phyloP scores from a whole-genome alignment of 2,113 vertebrate species.

The Eretmochelys imbricata region DNA sequence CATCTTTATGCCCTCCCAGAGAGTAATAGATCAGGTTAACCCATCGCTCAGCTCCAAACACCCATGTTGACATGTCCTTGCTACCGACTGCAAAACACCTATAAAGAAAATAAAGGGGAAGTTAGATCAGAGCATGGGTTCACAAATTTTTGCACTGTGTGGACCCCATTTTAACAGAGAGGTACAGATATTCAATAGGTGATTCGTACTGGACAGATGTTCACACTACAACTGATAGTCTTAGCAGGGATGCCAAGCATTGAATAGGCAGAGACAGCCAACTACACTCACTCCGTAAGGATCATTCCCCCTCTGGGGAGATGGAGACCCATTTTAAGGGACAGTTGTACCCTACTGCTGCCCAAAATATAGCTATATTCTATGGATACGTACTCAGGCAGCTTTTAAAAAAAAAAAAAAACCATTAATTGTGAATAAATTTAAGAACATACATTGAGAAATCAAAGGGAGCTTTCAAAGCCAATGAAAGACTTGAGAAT shows the following conservation, averaged over 20 bases:
- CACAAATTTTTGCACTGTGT: not conserved
- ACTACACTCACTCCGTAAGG: accelerated
- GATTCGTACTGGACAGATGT: not conserved
- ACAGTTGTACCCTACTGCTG: accelerated
- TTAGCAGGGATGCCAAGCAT: not conserved
- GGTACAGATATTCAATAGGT: not conserved
- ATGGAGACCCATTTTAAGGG: not conserved
- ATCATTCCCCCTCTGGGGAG: not conserved
- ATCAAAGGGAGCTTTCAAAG: not conserved
- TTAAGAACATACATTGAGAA: not conserved
- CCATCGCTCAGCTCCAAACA: constrained; percentile 97
- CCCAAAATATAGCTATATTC: accelerated
- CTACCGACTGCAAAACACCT: constrained; percentile 97
- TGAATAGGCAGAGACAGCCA: not conserved
- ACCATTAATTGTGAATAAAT: not conserved
- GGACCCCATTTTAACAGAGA: not conserved
- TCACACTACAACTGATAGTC: not conserved
- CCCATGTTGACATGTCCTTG: constrained; percentile 97
- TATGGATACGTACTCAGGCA: not conserved
- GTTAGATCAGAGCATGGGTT: not conserved
- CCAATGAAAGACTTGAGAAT: not conserved
- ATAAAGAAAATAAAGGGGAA: not conserved
- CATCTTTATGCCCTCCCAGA: constrained; percentile 93
- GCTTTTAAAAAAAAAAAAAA: not conserved
- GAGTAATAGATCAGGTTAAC: constrained; percentile 94